Evolutionary conservation across 1,140 invertebrate genomes (phyloP), one percentile per base, ranked within the genome.

Genomic region (Arion vulgaris): DNA sequence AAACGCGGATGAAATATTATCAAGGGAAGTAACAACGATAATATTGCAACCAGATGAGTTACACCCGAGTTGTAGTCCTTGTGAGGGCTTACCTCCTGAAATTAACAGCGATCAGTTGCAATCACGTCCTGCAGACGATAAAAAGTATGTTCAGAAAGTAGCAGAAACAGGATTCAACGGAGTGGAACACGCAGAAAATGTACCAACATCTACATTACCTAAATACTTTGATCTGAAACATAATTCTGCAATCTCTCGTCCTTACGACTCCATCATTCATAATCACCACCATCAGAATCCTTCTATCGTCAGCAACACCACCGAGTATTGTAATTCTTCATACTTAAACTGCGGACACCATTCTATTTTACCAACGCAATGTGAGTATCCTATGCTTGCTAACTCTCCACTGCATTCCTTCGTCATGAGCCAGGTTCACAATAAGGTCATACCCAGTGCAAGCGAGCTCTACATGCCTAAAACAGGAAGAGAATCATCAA

Each of bases 161-260:
- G 77, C 57, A n/a, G 77, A 80, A 34, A 80, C 77, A 13, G 36
- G 62, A 13, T 80, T 80, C 39, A 80, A 80, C 66, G 77, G 77
- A 11, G 77, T 69, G 1, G 66, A 80, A 7, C 5, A 34, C 11
- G 1, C 11, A 1, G 41, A 17, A 28, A 23, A 34, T 19, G 5
- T 39, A 23, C 41, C 9, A 5, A n/a, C n/a, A 5, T 80, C 77
- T 5, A 28, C 13, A 7, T 49, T 80, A 34, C 19, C 57, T 19
- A 68, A 69, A 15, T 80, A 80, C 39, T 80, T 80, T 32, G 62
- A 80, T n/a, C 49, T 80, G 4, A 36, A 80, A 23, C n/a, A 77
- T 7, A 77, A 19, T 51, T 77, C 49, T 77, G 75, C 75, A 49
- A 57, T 77, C 34, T 34, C 49, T 9, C 7, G 4, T 15, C 57